Evolutionary conservation across 1,140 invertebrate genomes (phyloP), one percentile per base, ranked within the genome.

Genomic region (Dendrolimus punctatus): DNA sequence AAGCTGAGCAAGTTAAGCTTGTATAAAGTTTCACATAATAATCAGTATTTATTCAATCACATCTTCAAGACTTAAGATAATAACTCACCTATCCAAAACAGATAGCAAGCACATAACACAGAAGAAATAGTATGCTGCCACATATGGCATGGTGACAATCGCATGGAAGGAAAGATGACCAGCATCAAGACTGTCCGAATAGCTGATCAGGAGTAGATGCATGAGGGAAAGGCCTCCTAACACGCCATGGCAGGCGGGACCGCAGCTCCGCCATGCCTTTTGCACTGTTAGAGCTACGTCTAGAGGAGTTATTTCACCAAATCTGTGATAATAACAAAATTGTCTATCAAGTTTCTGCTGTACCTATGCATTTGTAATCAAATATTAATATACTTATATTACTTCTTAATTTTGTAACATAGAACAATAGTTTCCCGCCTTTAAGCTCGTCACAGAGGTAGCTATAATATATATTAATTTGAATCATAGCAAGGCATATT

Each of bases 121-220:
- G 46, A 88, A 80, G 67, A 87, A 87, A 53, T 85, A 88, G 51
- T 88, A 88, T 1, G 80, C 65, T 5, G 85, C 84, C 2, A 87
- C 85, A 53, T 88, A 88, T 2, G 87, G 87, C 80, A 87, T 84
- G 0, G 85, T 83, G 5, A 86, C 79, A 0, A 84, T 79, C 0
- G 85, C 74, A 47, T 87, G 87, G 58, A 88, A 88, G 0, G 87
- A 87, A 9, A 88, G 62, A 48, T 88, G 87, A 0, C 78, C 79
- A 5, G 81, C 80, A 40, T 83, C 82, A 7, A 85, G 50, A 6
- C 81, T 72, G 44, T 88, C 87, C 0, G 85, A 83, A 40, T 81
- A 87, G 53, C 81, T 78, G 53, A 88, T 79, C 0, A 87, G 69
- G 0, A 88, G 64, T 0, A 87, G 68, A 42, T 88, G 87, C 84